Conservation (phyloP, 2,797 vertebrate genomes). For the Rachycentron canadum region DNA sequence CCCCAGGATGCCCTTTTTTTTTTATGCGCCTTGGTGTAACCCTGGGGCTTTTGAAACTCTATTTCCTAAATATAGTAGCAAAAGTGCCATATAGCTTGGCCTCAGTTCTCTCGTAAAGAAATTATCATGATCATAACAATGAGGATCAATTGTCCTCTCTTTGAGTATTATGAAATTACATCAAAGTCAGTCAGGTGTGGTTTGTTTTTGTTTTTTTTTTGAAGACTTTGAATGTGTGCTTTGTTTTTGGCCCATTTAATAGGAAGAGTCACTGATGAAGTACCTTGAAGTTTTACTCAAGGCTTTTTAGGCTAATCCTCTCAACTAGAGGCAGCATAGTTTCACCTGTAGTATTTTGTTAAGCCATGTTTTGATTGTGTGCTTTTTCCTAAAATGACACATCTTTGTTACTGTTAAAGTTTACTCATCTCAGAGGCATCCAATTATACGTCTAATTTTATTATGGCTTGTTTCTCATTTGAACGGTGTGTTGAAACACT, state of each 20-base stretch:
- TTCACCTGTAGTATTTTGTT: slow-evolving; percentile 4
- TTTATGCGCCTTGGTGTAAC: slow-evolving; percentile 3
- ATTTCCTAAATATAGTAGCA: slow-evolving; percentile 15
- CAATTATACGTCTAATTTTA: slow-evolving; percentile 25
- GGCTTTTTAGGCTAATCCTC: slow-evolving; percentile 18
- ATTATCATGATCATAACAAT: slow-evolving; percentile 6
- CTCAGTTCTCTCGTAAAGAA: slow-evolving; percentile 1
- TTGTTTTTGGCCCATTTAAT: slow-evolving; percentile 3
- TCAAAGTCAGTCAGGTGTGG: neutral
- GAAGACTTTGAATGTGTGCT: neutral
- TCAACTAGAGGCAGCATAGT: neutral
- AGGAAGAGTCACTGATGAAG: neutral
- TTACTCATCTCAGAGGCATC: slow-evolving; percentile 13
- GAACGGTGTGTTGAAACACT: slow-evolving; percentile 1
- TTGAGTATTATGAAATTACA: slow-evolving; percentile 26
- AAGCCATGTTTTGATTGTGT: slow-evolving; percentile 10
- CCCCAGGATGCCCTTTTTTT: slow-evolving; percentile 4
- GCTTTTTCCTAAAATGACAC: slow-evolving; percentile 31
- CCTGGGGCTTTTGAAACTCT: slow-evolving; percentile 14
- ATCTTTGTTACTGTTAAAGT: slow-evolving; percentile 11
- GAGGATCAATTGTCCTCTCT: slow-evolving; percentile 13
- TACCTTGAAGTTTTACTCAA: neutral
- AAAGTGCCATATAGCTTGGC: neutral
- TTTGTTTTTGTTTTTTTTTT: neutral
- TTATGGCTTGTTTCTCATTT: slow-evolving; percentile 33